Percentiles rank a stretch among this genome's conserved stretches.
Evolutionary conservation across 92 coral and sea anemone species (phyloP).

Genomic region (Pocillopora grandis): DNA sequence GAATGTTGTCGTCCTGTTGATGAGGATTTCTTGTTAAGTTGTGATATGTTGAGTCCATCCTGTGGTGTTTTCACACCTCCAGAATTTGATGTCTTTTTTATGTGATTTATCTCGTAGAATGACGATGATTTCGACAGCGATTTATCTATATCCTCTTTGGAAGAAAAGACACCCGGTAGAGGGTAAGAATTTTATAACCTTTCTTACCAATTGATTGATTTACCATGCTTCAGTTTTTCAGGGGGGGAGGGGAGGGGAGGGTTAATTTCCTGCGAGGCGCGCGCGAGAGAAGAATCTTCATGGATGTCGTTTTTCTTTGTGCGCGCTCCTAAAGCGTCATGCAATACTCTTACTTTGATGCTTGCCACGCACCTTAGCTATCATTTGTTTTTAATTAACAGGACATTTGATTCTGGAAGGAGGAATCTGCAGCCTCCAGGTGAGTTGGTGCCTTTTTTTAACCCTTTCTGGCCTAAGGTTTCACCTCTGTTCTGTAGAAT

Average conservation of each 20-base stretch:
- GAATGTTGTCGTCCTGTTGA: too few relatives aligned
- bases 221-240: neutral
- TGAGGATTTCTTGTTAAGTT: too few relatives aligned
- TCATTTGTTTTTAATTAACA: neutral
- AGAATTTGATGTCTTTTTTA: too few relatives aligned
- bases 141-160: conserved; percentile 73
- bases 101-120: conserved; percentile 28
- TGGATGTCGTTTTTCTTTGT: neutral
- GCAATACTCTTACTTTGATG: too few relatives aligned
- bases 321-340: neutral
- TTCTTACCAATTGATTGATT: neutral
- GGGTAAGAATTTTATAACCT: conserved; percentile 40
- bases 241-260: too few relatives aligned
- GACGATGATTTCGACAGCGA: conserved; percentile 70
- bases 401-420: conserved; percentile 10
- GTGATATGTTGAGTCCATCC: too few relatives aligned
- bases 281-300: too few relatives aligned
- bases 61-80: too few relatives aligned
- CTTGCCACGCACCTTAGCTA: neutral
- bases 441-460: neutral
- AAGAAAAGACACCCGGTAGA: conserved; percentile 59
- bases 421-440: conserved; percentile 20
- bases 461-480: neutral
- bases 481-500: neutral
- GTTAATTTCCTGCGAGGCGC: too few relatives aligned